These are phyloP conservation scores for Phrixothrix hirtus DNA, from an alignment of 2,888 invertebrate genomes.

Conservation along the genomic window DNA sequence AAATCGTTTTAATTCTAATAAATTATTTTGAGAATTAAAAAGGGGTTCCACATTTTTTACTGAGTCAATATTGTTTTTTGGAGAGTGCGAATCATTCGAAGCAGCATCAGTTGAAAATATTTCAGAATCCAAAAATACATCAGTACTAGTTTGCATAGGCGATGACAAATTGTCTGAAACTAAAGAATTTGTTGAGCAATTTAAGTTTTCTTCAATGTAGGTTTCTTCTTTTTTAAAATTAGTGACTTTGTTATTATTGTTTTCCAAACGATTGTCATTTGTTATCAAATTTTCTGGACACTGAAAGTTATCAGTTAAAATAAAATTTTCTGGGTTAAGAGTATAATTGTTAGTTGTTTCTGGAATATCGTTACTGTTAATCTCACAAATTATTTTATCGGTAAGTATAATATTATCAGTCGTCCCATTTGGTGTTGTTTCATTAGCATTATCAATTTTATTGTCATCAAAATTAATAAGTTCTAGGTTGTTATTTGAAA, in stretches of 20 bases:
- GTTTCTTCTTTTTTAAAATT: constrained; percentile 40
- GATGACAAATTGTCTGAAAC: constrained; percentile 57
- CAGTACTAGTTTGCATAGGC: constrained; percentile 59
- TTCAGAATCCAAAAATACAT: constrained; percentile 56
- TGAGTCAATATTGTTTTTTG: constrained; percentile 36
- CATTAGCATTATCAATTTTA: background rate
- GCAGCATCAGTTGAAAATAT: constrained; percentile 53
- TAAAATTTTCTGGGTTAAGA: constrained; percentile 10
- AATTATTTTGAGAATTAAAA: constrained; percentile 28
- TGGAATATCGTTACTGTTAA: constrained; percentile 23
- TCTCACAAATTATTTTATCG: constrained; percentile 16
- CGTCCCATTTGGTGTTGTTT: background rate
- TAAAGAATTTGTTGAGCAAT: constrained; percentile 55
- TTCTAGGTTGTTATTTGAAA: constrained; percentile 15
- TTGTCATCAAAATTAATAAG: constrained; percentile 12
- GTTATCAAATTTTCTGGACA: constrained; percentile 19
- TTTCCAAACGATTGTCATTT: constrained; percentile 28
- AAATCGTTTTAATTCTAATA: constrained; percentile 38
- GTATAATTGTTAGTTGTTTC: constrained; percentile 15
- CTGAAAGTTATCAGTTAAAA: constrained; percentile 18
- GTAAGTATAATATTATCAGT: constrained; percentile 12
- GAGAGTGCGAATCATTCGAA: constrained; percentile 57
- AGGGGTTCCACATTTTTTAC: constrained; percentile 1
- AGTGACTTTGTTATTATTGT: constrained; percentile 17
- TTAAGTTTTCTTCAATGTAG: constrained; percentile 48